Base-by-base conservation (phyloP, 2,113 vertebrate species). In the Tiliqua scincoides region DNA sequence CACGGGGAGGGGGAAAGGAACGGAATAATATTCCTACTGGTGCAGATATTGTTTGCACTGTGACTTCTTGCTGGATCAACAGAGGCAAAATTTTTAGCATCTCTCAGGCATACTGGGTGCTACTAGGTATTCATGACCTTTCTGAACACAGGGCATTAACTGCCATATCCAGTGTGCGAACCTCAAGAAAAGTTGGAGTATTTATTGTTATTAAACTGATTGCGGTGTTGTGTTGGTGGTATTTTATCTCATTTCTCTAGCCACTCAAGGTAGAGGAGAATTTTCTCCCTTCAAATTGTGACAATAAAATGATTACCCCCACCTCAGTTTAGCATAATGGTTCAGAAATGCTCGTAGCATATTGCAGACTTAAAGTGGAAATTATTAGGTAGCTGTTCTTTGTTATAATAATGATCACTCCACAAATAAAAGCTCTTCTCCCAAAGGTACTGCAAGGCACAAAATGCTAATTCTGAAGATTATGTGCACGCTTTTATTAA, bases 401-500 rank as follows among this genome's bases (percentile, higher is more conserved):
- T 97, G 96, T 97, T 97, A 97, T 97, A 97, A 97, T 96, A 97
- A 97, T 96, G 96, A 97, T 97, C 97, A 97, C 95, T 97, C 97
- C 96, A 98, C 96, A 97, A 97, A 97, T 97, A 97, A 97, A 97
- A 96, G 96, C 97, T 96, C 97, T 95, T 96, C 97, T 97, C 98
- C 97, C 97, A 96, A 97, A 98, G 98, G 97, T 97, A 96, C 96
- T 95, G 95, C 95, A 91, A 96, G 97, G 97, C 96, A 93, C 96
- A 96, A 98, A 98, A 99, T 99, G 98, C 97, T 98, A 99, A 99
- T 99, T 98, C 97, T 95, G 95, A 97, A 98, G 97, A 99, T 98
- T 98, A 98, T 98, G 98, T 96, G 96, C 95, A 95, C 88, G 95
- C 98, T 96, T 98, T 99, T 99, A 99, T 99, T 99, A 99, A 99